Conservation (phyloP, 2,797 vertebrate species). For the Cyclopterus lumpus region DNA sequence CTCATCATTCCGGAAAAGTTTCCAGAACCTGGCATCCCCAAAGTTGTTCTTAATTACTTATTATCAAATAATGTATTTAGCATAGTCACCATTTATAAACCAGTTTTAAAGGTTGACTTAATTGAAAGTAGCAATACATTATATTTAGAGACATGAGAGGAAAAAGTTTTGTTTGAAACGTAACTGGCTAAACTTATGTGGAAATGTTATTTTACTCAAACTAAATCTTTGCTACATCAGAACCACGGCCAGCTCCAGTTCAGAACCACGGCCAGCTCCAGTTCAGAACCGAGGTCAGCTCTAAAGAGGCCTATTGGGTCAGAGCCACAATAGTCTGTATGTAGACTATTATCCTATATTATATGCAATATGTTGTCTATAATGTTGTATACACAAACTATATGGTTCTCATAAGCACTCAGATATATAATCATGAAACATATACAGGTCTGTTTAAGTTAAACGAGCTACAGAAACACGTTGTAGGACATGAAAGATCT, state of each 20-base stretch:
- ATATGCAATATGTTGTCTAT: neutral
- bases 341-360: neutral
- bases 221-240: constrained; percentile 3
- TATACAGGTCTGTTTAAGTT: neutral
- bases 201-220: neutral
- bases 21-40: neutral
- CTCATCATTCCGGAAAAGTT: neutral
- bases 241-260: constrained; percentile 41
- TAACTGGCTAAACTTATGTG: neutral
- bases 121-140: neutral
- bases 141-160: neutral
- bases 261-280: constrained; percentile 37
- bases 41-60: neutral
- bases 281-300: constrained; percentile 38
- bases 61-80: neutral
- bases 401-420: neutral
- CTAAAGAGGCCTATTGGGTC: neutral
- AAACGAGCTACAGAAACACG: neutral
- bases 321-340: neutral
- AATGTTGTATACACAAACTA: neutral
- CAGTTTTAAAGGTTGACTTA: no score
- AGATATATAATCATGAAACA: neutral
- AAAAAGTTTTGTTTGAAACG: neutral
- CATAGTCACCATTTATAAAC: neutral
- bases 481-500: constrained; percentile 14